Base-by-base conservation (phyloP, 2,797 vertebrate species). In the Tympanoctomys barrerae region DNA sequence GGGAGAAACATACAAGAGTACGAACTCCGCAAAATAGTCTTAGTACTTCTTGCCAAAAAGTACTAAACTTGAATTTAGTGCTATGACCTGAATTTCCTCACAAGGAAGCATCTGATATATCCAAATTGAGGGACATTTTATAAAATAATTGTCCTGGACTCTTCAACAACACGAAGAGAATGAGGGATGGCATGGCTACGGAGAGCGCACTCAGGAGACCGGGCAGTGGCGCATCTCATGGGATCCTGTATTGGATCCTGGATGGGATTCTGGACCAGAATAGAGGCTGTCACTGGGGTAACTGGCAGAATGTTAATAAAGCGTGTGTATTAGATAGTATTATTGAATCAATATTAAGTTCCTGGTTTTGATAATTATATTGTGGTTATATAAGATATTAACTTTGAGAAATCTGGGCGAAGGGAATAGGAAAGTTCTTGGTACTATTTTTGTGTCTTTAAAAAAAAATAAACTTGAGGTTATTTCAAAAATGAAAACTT, bases 391-490 rank as follows among this genome's bases (percentile, higher is more conserved):
- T 86, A 97, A 94, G 73, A 92, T 62, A 82, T 36, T 94, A 95
- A 97, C 87, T 95, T 86, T 92, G 81, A 86, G 94, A 95, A 89
- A 94, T 81, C 70, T 96, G 70, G 75, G 86, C 83, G 87, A 96
- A 97, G 82, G 71, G 14, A 66, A 94, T 87, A 73, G 22, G 39
- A 90, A 81, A 93, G 39, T 87, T 96, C 87, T 94, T 84, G 92
- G 87, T 87, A 70, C 92, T 95, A 94, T 89, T 96, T 97, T 91
- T 94, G 79, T 80, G 61, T 81, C 82, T 90, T 89, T 94, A 64
- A 61, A 57, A 57, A 57, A 14, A 57, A 57, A 57, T 93, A 83
- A 91, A 68, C 57, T 75, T 94, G 59, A 90, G 95, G 93, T 94
- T 89, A 94, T 92, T 96, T 92, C 19, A 61, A 89, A 95, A 79